Base-by-base conservation (phyloP, 64 coral and sea anemone genomes). In the Porites australiensis region DNA sequence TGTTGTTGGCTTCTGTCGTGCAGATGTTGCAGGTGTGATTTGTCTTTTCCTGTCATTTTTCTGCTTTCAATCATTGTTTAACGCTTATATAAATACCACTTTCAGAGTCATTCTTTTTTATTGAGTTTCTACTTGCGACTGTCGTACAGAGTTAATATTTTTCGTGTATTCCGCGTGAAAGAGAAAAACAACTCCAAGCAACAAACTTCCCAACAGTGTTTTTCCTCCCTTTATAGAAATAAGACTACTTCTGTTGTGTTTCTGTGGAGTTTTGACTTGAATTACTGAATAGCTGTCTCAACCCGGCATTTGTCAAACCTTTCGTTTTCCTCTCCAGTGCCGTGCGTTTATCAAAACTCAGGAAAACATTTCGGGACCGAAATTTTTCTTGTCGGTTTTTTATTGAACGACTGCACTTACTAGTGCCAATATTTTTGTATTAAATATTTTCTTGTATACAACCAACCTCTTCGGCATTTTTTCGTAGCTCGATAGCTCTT, bases 321-420 rank as follows among this genome's bases (percentile, higher is more conserved):
- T n/a, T n/a, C n/a, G n/a, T n/a, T n/a, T n/a, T n/a, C n/a, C n/a
- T n/a, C n/a, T n/a, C n/a, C n/a, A 77, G 74, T 77, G 74, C 45
- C 15, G 74, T 77, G 74, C 74, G 64, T n/a, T 66, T 66, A 66
- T 66, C 64, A 66, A 66, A 66, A 66, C 64, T 66, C 64, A 4
- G 64, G 64, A 66, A 12, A 66, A 66, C 64, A 66, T 66, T 66
- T 66, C 64, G 74, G 19, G 74, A 77, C 10, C 74, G 74, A 77
- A 77, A 77, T 50, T 77, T 77, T 77, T 51, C 74, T 77, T 77
- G 74, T 77, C 46, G 74, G 46, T 77, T 66, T 66, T 77, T 16
- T 50, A n/a, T 77, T 77, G 74, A 77, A 77, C 45, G 19, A 77
- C 74, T 77, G 74, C 74, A 77, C 74, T 77, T 77, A 77, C 74